Evolutionary conservation across 2,797 vertebrate genomes (phyloP).

Genomic region (Threskiornis aethiopicus): DNA sequence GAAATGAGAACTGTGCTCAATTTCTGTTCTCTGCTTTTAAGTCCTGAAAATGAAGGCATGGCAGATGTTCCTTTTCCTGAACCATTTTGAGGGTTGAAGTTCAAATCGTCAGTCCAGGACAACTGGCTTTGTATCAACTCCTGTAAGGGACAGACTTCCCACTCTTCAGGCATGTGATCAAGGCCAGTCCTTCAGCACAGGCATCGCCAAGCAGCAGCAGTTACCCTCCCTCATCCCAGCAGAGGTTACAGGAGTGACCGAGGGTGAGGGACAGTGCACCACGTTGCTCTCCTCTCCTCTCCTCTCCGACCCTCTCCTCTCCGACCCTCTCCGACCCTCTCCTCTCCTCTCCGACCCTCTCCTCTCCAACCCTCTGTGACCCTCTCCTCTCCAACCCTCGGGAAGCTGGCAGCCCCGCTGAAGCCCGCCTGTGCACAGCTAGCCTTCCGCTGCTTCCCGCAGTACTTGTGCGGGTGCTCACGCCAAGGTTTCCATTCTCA

Average conservation of each 20-base stretch:
- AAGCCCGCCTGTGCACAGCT: background rate
- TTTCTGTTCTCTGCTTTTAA: background rate
- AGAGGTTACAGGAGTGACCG: background rate
- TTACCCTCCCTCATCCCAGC: background rate
- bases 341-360: background rate
- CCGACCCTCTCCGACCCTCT: background rate
- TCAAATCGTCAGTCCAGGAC: background rate
- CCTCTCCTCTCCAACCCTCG: background rate
- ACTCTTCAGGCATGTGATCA: background rate
- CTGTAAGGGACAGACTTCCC: background rate
- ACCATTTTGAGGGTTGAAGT: background rate
- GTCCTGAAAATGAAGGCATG: background rate
- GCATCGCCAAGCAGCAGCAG: background rate
- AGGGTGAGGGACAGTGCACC: no score
- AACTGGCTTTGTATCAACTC: background rate
- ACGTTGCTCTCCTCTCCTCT: background rate
- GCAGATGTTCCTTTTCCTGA: background rate
- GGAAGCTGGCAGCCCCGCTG: background rate
- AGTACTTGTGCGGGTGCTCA: background rate
- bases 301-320: background rate
- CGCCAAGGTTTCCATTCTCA: background rate
- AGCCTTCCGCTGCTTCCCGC: background rate
- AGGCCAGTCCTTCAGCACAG: background rate
- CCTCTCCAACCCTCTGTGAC: background rate
- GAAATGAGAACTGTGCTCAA: background rate